Conservation (phyloP, 2,797 vertebrate species). For the Enteromius afrohamiltoni region DNA sequence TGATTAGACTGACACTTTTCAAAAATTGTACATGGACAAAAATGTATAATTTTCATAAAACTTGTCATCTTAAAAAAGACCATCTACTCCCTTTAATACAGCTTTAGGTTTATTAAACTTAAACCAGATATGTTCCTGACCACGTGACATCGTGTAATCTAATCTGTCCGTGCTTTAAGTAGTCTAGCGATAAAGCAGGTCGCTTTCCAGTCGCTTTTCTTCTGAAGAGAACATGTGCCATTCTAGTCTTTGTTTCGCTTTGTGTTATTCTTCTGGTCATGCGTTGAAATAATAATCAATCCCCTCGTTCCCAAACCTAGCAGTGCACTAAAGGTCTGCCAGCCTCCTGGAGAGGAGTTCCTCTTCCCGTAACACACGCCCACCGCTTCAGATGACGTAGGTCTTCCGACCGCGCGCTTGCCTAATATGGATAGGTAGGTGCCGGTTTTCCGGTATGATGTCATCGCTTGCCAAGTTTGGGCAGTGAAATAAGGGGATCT, state of each 20-base stretch:
- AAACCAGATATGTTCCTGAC: not conserved
- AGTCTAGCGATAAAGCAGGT: not conserved
- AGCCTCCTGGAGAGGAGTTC: constrained; percentile 43
- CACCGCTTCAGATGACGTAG: constrained; percentile 67
- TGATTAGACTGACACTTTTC: not conserved
- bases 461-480: constrained; percentile 64
- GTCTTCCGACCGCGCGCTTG: constrained; percentile 67
- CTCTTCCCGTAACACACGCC: constrained; percentile 78
- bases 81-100: not conserved
- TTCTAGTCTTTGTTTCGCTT: not conserved
- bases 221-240: not conserved
- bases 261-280: not conserved
- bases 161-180: not conserved
- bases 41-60: not conserved
- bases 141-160: not conserved
- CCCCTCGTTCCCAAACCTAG: not conserved
- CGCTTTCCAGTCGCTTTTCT: not conserved
- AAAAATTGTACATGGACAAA: not conserved
- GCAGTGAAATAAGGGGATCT: constrained; percentile 56
- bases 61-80: not conserved
- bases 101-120: not conserved
- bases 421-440: constrained; percentile 74
- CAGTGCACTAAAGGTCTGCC: not conserved
- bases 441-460: constrained; percentile 73
- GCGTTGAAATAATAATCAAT: not conserved